phyloP scores from a whole-genome alignment of 2,113 vertebrate species.

The Eurypyga helias region DNA sequence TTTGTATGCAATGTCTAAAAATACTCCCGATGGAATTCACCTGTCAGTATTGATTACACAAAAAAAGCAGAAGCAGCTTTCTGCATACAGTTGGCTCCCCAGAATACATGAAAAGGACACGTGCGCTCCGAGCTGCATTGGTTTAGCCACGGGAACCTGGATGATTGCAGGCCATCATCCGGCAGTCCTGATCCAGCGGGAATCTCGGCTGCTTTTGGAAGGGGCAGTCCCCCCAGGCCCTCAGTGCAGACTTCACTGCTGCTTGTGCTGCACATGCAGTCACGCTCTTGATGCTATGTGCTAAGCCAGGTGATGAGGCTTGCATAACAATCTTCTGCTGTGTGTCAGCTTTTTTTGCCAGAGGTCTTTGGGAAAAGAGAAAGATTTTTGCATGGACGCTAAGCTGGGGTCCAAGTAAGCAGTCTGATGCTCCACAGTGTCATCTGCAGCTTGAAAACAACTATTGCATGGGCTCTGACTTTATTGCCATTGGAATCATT shows the following conservation, averaged over 20 bases:
- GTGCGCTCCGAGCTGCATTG: not conserved
- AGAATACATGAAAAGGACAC: rapidly evolving
- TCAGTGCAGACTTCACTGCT: not conserved
- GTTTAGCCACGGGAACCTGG: not conserved
- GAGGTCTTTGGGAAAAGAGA: not conserved
- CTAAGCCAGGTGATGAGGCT: not conserved
- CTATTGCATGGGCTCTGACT: not conserved
- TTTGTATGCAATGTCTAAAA: not conserved
- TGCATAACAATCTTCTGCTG: not conserved
- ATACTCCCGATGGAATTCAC: not conserved
- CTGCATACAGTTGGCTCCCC: not conserved
- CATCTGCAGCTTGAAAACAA: not conserved
- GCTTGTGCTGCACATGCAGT: not conserved
- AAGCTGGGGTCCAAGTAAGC: not conserved
- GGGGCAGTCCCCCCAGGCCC: not conserved
- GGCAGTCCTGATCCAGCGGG: not conserved
- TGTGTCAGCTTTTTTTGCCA: not conserved
- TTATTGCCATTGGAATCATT: not conserved
- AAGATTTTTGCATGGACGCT: not conserved
- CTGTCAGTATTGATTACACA: not conserved
- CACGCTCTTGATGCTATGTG: not conserved
- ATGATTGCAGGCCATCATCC: not conserved
- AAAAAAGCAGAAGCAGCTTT: not conserved
- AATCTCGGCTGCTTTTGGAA: not conserved
- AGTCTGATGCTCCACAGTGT: not conserved